Evolutionary conservation across 2,113 vertebrate genomes (phyloP).

Genomic region (Rana temporaria): DNA sequence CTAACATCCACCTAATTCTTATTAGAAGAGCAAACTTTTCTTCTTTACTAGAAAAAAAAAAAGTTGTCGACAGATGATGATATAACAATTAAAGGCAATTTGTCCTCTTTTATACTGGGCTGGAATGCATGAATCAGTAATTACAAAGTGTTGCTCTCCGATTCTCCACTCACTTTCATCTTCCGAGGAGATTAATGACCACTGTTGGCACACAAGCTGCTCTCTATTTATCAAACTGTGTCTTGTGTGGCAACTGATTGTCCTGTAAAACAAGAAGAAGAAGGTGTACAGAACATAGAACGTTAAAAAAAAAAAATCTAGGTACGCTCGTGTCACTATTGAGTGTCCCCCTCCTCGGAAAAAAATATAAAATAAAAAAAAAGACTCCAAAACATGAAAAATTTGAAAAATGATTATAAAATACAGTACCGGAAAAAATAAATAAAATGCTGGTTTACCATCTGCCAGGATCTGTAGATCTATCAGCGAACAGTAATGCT

Average conservation of each 20-base stretch:
- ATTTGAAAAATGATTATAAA: too few species aligned
- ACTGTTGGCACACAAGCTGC: conserved; percentile 64
- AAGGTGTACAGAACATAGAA: not conserved
- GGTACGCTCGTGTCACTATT: not conserved
- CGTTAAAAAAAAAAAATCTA: not conserved
- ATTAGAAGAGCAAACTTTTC: too few species aligned
- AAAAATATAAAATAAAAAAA: not conserved
- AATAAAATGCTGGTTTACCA: too few species aligned
- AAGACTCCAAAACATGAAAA: too few species aligned
- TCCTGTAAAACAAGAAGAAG: conserved; percentile 41
- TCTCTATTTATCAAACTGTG: conserved; percentile 68
- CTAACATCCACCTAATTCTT: too few species aligned
- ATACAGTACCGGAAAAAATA: too few species aligned
- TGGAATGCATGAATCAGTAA: conserved; percentile 61
- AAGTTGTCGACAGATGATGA: conserved; percentile 12
- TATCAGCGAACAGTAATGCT: too few species aligned
- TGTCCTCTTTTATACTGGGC: conserved; percentile 61
- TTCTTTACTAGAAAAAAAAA: too few species aligned
- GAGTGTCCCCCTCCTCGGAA: not conserved
- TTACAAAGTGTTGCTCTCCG: conserved; percentile 63
- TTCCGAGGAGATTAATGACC: conserved; percentile 69
- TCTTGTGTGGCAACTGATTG: conserved; percentile 41
- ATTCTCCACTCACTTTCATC: conserved; percentile 62
- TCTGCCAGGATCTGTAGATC: too few species aligned
- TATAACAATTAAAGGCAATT: conserved; percentile 62